Conservation (phyloP, 64 coral and sea anemone species). For the Actinia tenebrosa region DNA sequence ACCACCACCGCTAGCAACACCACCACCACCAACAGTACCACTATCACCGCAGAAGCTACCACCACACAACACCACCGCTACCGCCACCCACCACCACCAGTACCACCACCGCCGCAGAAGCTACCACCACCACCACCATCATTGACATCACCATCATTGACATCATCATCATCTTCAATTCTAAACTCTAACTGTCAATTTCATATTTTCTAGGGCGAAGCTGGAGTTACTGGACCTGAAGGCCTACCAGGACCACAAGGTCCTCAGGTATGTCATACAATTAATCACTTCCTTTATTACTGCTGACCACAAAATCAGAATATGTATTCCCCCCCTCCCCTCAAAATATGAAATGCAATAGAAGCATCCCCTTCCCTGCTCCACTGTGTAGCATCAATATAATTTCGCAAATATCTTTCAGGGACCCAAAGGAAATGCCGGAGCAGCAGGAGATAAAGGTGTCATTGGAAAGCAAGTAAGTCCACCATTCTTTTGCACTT, state of each 20-base stretch:
- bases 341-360: too few species aligned
- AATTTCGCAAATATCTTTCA: background rate
- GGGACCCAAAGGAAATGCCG: slow-evolving; percentile 18
- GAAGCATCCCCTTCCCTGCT: too few species aligned
- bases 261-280: background rate
- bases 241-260: slow-evolving; percentile 16
- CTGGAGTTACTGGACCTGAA: background rate
- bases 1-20: too few species aligned
- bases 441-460: background rate
- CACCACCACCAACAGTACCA: too few species aligned
- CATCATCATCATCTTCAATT: background rate
- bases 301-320: too few species aligned
- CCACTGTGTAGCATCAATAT: background rate
- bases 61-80: too few species aligned
- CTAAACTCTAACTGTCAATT: background rate
- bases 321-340: too few species aligned
- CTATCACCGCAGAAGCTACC: too few species aligned
- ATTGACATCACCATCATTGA: too few species aligned
- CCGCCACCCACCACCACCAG: too few species aligned
- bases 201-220: background rate
- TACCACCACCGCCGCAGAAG: too few species aligned
- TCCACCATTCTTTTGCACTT: background rate
- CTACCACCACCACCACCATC: too few species aligned
- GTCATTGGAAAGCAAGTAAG: background rate
- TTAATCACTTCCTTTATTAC: background rate